A percentile compares a stretch with the other conserved stretches of the same genome.
Conservation (phyloP, 2,113 vertebrate genomes). For the Datnioides undecimradiatus region DNA sequence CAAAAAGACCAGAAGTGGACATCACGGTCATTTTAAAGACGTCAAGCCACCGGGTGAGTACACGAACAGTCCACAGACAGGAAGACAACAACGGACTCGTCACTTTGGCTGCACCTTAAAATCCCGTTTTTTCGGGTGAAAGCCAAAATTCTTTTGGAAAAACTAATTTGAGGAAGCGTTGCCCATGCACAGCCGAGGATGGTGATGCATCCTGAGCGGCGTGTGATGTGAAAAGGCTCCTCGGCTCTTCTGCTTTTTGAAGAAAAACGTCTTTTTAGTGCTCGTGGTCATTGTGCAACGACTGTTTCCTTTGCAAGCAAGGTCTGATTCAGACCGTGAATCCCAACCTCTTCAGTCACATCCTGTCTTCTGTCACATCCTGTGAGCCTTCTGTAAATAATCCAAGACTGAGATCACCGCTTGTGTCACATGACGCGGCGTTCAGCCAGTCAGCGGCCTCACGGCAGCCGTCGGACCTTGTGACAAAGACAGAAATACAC, state of each 20-base stretch:
- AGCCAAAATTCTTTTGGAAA: constrained; percentile 49
- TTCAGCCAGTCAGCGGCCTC: constrained; percentile 11
- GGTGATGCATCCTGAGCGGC: constrained; percentile 31
- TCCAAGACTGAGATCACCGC: constrained; percentile 44
- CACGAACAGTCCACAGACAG: too few relatives aligned
- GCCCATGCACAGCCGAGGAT: constrained; percentile 19
- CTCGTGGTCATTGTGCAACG: constrained; percentile 2
- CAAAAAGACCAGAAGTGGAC: background rate
- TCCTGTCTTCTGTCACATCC: constrained; percentile 60
- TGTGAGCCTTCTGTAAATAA: constrained; percentile 43
- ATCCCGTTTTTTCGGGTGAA: constrained; percentile 41
- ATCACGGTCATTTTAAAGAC: background rate
- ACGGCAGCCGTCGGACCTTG: constrained; percentile 17
- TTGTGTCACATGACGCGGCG: constrained; percentile 32
- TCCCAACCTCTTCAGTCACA: constrained; percentile 27
- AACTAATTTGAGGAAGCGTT: constrained; percentile 27
- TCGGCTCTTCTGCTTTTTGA: background rate
- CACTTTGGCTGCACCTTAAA: constrained; percentile 25
- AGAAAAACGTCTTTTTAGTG: background rate
- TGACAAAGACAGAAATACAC: constrained; percentile 30
- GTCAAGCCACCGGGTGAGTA: background rate
- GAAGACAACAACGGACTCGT: constrained; percentile 6
- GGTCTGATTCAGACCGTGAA: constrained; percentile 15
- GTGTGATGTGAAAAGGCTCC: background rate
- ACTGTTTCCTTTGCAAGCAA: constrained; percentile 22